phyloP scores from a whole-genome alignment of 2,113 vertebrate genomes.

The Tretioscincus oriximinensis region DNA sequence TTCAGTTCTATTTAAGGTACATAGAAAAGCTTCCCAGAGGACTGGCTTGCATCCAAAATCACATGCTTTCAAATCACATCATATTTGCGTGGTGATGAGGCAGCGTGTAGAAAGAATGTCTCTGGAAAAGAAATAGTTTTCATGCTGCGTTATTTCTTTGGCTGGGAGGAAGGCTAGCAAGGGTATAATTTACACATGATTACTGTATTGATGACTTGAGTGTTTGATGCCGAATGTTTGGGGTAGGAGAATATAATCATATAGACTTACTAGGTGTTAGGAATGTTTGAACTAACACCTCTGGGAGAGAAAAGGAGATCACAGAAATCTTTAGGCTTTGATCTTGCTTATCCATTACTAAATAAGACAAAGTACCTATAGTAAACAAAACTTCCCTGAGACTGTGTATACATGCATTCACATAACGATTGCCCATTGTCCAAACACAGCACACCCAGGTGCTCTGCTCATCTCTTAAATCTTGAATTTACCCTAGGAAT shows the following conservation, averaged over 20 bases:
- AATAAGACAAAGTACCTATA: background rate
- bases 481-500: no score
- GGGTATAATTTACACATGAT: conserved; percentile 21
- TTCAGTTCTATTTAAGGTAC: conserved; percentile 64
- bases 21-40: conserved; percentile 73
- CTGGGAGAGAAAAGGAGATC: no score
- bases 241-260: background rate
- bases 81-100: conserved; percentile 35
- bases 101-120: conserved; percentile 45
- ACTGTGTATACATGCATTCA: no score
- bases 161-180: conserved; percentile 14
- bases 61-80: conserved; percentile 51
- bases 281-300: conserved; percentile 4
- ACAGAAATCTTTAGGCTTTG: background rate
- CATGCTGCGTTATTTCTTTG: conserved; percentile 25
- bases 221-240: background rate
- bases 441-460: no score
- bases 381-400: no score
- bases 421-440: no score
- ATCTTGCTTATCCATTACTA: background rate
- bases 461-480: no score
- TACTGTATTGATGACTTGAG: conserved; percentile 25
- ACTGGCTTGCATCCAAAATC: conserved; percentile 67
- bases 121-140: conserved; percentile 30
- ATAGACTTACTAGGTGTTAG: background rate